phyloP scores from a whole-genome alignment of 2,113 vertebrate species.

The Kryptolebias marmoratus region DNA sequence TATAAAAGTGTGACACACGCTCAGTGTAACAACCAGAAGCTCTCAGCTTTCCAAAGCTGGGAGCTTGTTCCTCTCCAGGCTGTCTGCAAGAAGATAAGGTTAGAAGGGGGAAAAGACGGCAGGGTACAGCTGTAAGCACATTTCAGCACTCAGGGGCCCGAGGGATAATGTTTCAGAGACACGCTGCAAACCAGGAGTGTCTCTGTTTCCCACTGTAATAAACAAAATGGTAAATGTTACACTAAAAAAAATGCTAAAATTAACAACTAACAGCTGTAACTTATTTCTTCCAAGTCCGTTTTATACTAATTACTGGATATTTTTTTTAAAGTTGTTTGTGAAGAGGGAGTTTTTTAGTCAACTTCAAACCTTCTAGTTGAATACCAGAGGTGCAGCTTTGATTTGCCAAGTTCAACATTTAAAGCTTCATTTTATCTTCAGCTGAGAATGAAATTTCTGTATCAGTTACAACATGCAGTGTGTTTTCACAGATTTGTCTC shows the following conservation, averaged over 20 bases:
- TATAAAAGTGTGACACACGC: constrained; percentile 1
- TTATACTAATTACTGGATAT: background rate
- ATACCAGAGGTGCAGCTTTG: no score
- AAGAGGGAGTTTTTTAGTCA: no score
- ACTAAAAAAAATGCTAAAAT: constrained; percentile 50
- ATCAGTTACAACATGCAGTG: no score
- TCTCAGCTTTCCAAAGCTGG: constrained; percentile 23
- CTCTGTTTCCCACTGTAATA: constrained; percentile 54
- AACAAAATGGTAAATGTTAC: constrained; percentile 55
- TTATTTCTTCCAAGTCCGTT: background rate
- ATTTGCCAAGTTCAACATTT: no score
- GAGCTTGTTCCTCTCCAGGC: background rate
- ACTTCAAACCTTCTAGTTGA: no score
- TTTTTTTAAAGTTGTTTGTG: no score
- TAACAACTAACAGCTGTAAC: constrained; percentile 6
- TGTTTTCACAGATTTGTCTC: no score
- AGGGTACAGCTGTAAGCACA: constrained; percentile 77
- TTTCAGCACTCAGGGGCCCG: constrained; percentile 61
- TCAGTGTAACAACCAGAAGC: constrained; percentile 17
- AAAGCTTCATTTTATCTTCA: no score
- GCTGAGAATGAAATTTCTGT: no score
- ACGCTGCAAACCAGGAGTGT: constrained; percentile 43
- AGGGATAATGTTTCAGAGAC: constrained; percentile 72
- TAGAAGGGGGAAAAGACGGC: constrained; percentile 49
- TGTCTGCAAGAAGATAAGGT: constrained; percentile 54